Conservation (phyloP, 64 coral and sea anemone species). For the Stichodactyla helianthus region DNA sequence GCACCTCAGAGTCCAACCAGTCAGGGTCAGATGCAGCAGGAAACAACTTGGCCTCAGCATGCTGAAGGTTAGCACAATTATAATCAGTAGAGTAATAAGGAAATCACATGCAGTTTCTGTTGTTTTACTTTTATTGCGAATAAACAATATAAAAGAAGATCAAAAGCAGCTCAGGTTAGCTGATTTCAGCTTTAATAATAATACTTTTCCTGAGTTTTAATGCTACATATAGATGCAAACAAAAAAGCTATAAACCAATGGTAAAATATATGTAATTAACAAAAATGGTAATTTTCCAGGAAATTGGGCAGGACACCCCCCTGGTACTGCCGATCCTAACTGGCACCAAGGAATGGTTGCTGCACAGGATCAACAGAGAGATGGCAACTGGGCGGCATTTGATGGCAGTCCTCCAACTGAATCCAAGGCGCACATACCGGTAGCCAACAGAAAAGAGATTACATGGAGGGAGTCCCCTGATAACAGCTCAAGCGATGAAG, state of each 20-base stretch:
- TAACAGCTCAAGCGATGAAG: slow-evolving; percentile 90
- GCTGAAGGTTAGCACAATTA: slow-evolving; percentile 9
- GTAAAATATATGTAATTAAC: no score
- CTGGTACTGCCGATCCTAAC: not conserved
- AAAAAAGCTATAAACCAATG: no score
- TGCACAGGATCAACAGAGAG: slow-evolving; percentile 23
- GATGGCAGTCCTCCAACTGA: slow-evolving; percentile 26
- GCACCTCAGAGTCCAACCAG: slow-evolving; percentile 21
- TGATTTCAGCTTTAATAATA: no score
- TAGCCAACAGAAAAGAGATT: not conserved
- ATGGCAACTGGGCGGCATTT: slow-evolving; percentile 70
- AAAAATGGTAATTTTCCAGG: not conserved
- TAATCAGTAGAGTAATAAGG: no score
- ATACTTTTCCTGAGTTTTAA: no score
- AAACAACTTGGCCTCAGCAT: slow-evolving; percentile 27
- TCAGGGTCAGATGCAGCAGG: not conserved
- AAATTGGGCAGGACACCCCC: slow-evolving; percentile 13
- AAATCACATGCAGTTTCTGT: no score
- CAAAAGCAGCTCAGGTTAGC: no score
- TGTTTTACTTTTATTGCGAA: no score
- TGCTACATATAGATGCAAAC: no score
- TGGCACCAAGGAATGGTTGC: not conserved
- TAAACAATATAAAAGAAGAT: no score
- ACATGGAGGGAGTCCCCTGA: slow-evolving; percentile 53
- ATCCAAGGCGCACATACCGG: not conserved